These are phyloP conservation scores for Macrosiphum euphorbiae DNA, from an alignment of 2,888 invertebrate species.

Conservation along the genomic window DNA sequence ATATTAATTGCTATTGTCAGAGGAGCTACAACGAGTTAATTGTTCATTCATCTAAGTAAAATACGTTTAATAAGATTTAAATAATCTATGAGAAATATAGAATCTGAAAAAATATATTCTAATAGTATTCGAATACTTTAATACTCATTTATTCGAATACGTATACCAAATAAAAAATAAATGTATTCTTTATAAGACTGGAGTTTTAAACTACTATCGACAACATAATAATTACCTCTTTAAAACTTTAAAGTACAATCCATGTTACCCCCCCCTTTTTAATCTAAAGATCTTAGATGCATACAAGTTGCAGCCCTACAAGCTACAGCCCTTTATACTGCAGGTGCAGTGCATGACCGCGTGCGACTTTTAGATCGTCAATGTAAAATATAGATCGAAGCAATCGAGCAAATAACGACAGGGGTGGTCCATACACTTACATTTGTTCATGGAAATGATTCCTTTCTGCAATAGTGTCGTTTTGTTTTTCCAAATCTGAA, in stretches of 20 bases:
- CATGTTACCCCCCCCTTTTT: neutral
- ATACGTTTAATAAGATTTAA: neutral
- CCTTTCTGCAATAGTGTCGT: neutral
- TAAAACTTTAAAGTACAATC: neutral
- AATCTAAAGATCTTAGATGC: neutral
- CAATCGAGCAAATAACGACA: neutral
- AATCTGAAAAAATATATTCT: too few relatives aligned
- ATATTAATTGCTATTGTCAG: neutral
- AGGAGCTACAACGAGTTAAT: neutral
- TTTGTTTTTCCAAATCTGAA: slow-evolving; percentile 31
- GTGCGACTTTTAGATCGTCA: neutral
- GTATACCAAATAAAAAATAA: too few relatives aligned
- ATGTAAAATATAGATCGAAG: neutral
- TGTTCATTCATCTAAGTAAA: neutral
- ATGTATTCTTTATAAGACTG: neutral
- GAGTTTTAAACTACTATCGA: neutral
- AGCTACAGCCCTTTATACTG: too few relatives aligned
- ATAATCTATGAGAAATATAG: too few relatives aligned
- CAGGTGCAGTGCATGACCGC: neutral
- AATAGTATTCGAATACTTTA: too few relatives aligned
- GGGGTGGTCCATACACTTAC: slow-evolving; percentile 6
- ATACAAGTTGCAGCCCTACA: neutral
- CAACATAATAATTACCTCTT: neutral
- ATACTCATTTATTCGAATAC: too few relatives aligned
- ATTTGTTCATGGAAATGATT: slow-evolving; percentile 30